phyloP scores from a whole-genome alignment of 2,797 vertebrate genomes.

The Tiaroga cobitis region DNA sequence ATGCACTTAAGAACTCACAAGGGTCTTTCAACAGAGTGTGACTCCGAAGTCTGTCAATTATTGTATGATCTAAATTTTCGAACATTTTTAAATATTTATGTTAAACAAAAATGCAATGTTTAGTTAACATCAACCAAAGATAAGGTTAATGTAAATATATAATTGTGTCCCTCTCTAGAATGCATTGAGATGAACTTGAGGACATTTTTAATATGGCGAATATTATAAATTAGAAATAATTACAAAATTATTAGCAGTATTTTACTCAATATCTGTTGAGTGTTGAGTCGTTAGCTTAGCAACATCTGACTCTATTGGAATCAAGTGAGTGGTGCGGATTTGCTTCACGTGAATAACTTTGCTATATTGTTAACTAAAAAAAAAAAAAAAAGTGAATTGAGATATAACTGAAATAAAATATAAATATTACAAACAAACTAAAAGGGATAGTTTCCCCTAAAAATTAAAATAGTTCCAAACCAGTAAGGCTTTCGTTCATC shows the following conservation, averaged over 20 bases:
- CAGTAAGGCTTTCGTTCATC: too few species aligned
- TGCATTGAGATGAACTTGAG: too few species aligned
- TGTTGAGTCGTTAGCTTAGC: too few species aligned
- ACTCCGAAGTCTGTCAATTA: background rate
- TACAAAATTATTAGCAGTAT: too few species aligned
- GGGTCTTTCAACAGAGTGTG: background rate
- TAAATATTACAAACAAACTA: background rate
- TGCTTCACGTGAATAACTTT: background rate
- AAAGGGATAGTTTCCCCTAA: background rate
- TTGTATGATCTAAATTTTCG: background rate
- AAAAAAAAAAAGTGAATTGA: background rate
- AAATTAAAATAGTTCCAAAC: fast-evolving
- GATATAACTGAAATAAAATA: background rate
- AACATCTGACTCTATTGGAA: background rate
- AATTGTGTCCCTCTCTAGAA: too few species aligned
- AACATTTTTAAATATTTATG: too few species aligned
- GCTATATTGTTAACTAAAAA: background rate
- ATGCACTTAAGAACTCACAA: background rate
- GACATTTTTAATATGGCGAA: too few species aligned
- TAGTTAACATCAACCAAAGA: background rate
- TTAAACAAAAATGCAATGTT: background rate
- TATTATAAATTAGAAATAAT: too few species aligned
- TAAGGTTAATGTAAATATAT: too few species aligned
- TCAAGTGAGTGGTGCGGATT: background rate
- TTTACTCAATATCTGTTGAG: too few species aligned